phyloP scores from a whole-genome alignment of 2,797 vertebrate species.

The Silurus aristotelis region DNA sequence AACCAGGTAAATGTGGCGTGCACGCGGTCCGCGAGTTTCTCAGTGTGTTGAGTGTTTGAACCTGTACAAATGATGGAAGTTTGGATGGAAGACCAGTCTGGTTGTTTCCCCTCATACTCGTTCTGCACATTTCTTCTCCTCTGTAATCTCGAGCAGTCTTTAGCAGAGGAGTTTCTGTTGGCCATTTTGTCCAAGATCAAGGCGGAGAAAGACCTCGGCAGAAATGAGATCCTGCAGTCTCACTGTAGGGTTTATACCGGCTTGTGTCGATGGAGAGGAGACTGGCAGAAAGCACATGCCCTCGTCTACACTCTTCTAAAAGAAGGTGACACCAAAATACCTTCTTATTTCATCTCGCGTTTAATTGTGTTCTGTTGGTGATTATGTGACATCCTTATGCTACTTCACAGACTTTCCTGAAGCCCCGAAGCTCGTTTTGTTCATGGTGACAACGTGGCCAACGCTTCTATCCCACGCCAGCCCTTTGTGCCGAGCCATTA shows the following conservation, averaged over 20 bases:
- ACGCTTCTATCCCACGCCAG: slow-evolving; percentile 78
- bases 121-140: not conserved
- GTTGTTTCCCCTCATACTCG: too few relatives aligned
- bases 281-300: slow-evolving; percentile 83
- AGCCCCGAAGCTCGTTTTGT: slow-evolving; percentile 84
- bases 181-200: slow-evolving; percentile 83
- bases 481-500: slow-evolving; percentile 85
- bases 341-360: not conserved
- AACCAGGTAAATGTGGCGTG: slow-evolving; percentile 72
- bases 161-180: slow-evolving; percentile 76
- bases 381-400: not conserved
- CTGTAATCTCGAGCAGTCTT: slow-evolving; percentile 61
- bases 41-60: not conserved
- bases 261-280: slow-evolving; percentile 83
- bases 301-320: slow-evolving; percentile 87
- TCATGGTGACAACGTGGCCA: slow-evolving; percentile 87
- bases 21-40: too few relatives aligned
- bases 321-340: slow-evolving; percentile 77
- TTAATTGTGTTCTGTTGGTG: not conserved
- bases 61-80: not conserved
- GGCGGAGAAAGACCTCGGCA: slow-evolving; percentile 68
- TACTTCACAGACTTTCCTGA: slow-evolving; percentile 81
- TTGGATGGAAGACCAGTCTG: too few relatives aligned
- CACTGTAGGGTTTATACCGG: slow-evolving; percentile 89
- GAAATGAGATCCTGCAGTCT: slow-evolving; percentile 75